A percentile compares a stretch with the other conserved stretches of the same genome.
These are phyloP conservation scores for Sylvicapra grimmia DNA, from an alignment of 2,113 vertebrate species.

Conservation along the genomic window DNA sequence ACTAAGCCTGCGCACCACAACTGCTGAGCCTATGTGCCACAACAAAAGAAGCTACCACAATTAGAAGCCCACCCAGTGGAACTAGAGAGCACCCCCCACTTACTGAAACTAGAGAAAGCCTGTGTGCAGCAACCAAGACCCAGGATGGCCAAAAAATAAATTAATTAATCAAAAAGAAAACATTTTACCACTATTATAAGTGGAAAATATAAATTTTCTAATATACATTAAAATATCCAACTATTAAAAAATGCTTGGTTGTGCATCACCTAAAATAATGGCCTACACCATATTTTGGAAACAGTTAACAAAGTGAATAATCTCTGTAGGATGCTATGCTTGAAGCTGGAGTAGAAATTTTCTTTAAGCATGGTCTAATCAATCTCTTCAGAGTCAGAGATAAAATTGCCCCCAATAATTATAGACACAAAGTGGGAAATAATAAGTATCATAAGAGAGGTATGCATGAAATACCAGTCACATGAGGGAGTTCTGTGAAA, in stretches of 20 bases:
- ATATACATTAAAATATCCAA: background rate
- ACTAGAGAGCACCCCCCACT: background rate
- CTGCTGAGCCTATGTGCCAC: background rate
- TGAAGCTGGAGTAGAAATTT: conserved; percentile 36
- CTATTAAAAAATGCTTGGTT: conserved; percentile 1
- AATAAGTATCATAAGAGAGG: background rate
- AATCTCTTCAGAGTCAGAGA: background rate
- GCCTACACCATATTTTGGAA: background rate
- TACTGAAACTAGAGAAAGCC: background rate
- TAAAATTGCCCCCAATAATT: background rate
- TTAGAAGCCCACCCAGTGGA: background rate
- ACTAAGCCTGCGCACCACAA: background rate
- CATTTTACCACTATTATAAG: background rate
- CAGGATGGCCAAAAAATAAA: background rate
- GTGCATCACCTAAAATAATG: background rate
- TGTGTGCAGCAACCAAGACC: background rate
- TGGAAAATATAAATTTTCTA: conserved; percentile 3
- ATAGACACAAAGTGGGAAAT: background rate
- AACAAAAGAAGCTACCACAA: background rate
- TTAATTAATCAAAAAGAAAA: background rate
- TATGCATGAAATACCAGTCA: background rate
- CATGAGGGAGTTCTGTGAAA: background rate
- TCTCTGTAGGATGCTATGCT: background rate
- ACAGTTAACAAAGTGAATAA: conserved; percentile 10
- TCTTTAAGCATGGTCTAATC: background rate